Evolutionary conservation across 2,797 vertebrate species (phyloP).

Genomic region (Salmo trutta): DNA sequence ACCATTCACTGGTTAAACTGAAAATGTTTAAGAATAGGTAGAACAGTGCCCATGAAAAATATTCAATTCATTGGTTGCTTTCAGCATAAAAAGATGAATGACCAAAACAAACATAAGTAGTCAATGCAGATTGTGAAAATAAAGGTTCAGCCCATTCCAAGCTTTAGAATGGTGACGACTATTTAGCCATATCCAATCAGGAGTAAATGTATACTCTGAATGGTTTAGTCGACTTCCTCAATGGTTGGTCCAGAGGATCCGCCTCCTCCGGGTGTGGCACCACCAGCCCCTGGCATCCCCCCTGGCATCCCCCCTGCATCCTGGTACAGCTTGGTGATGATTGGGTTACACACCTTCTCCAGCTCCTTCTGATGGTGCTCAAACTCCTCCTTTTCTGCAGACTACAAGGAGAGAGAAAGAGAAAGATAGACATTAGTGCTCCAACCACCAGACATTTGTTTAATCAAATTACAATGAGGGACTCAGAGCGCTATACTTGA

Average conservation of each 20-base stretch:
- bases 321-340: slow-evolving; percentile 80
- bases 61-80: slow-evolving; percentile 9
- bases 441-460: too few relatives aligned
- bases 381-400: slow-evolving; percentile 80
- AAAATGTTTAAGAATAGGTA: slow-evolving; percentile 16
- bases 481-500: not conserved
- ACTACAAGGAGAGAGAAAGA: slow-evolving; percentile 46
- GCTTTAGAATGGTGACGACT: slow-evolving; percentile 9
- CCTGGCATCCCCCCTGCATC: slow-evolving; percentile 58
- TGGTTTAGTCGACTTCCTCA: slow-evolving; percentile 77
- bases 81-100: slow-evolving; percentile 18
- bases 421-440: not conserved
- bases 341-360: slow-evolving; percentile 78
- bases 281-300: slow-evolving; percentile 58
- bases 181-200: not conserved
- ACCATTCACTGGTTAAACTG: slow-evolving; percentile 24
- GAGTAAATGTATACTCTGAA: slow-evolving; percentile 21
- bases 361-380: slow-evolving; percentile 80
- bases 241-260: slow-evolving; percentile 76
- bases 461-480: not conserved
- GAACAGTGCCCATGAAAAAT: slow-evolving; percentile 19
- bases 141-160: slow-evolving; percentile 5
- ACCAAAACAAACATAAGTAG: not conserved
- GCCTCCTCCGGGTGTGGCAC: slow-evolving; percentile 61
- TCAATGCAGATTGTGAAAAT: too few relatives aligned